Evolutionary conservation across 2,113 vertebrate genomes (phyloP).

Genomic region (Saguinus midas): DNA sequence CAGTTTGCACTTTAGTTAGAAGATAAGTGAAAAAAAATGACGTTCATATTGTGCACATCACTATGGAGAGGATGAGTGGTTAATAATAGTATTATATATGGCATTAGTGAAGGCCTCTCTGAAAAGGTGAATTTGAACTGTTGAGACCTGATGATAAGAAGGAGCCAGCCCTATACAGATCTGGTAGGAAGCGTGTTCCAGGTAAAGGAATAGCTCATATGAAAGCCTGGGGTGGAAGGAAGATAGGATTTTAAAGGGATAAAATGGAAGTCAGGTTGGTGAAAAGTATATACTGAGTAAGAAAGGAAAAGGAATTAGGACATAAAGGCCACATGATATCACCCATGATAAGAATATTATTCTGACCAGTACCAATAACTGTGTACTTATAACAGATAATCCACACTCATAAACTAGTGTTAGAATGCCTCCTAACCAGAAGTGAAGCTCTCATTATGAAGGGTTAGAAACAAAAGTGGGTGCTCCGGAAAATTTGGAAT

Average conservation of each 20-base stretch:
- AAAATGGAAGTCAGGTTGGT: not conserved
- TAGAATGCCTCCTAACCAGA: not conserved
- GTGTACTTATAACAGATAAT: not conserved
- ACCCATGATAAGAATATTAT: not conserved
- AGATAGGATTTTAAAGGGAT: not conserved
- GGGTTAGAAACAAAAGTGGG: not conserved
- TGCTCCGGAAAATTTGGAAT: slow-evolving; percentile 11
- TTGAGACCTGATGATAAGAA: not conserved
- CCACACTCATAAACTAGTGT: not conserved
- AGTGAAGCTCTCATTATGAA: not conserved
- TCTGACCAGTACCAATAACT: not conserved
- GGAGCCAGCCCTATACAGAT: not conserved
- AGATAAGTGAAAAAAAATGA: not conserved
- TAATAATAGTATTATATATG: not conserved
- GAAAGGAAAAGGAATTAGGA: not conserved
- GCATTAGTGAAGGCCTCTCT: not conserved
- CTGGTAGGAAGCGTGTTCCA: not conserved
- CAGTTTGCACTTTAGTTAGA: not conserved
- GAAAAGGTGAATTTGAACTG: not conserved
- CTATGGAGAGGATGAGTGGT: not conserved
- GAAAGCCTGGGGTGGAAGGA: not conserved
- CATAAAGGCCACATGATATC: not conserved
- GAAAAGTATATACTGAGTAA: not conserved
- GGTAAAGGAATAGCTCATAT: not conserved
- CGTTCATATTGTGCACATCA: not conserved